These are phyloP conservation scores for Eucidaris tribuloides DNA, from an alignment of 35 echinoderm and acorn worm genomes.

Conservation along the genomic window DNA sequence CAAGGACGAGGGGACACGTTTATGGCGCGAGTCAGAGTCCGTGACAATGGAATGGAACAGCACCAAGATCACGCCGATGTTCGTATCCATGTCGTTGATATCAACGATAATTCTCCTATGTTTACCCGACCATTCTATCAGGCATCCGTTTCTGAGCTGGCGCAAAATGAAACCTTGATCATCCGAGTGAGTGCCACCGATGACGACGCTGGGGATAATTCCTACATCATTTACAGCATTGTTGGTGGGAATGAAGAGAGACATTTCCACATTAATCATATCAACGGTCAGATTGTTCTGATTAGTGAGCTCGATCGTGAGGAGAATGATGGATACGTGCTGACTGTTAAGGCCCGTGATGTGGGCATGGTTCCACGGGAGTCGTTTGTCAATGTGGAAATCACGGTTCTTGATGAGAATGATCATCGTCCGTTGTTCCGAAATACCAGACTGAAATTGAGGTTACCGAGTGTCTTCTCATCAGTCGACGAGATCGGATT, in stretches of 20 bases:
- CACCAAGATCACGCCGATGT: conserved; percentile 58
- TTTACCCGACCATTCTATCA: conserved; percentile 62
- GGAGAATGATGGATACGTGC: conserved; percentile 28
- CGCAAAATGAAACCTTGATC: conserved; percentile 64
- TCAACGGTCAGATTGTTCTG: conserved; percentile 75
- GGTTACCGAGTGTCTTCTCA: too few species aligned
- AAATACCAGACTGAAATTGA: conserved; percentile 75
- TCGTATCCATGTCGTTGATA: conserved; percentile 71
- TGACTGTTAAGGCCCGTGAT: conserved; percentile 77
- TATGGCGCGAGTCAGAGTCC: conserved; percentile 53
- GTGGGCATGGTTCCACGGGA: conserved; percentile 45
- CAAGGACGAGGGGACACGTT: conserved; percentile 13
- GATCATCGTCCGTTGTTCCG: conserved; percentile 78
- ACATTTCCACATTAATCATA: conserved; percentile 64
- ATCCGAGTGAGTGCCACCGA: conserved; percentile 65
- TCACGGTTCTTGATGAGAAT: conserved; percentile 93
- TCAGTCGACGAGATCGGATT: conserved; percentile 65
- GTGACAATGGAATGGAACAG: conserved; percentile 49
- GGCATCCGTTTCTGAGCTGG: conserved; percentile 79
- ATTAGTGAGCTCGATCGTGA: conserved; percentile 66
- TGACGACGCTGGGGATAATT: conserved; percentile 81
- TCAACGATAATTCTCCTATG: conserved; percentile 81
- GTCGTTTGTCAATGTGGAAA: conserved; percentile 30
- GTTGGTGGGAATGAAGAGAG: conserved; percentile 64
- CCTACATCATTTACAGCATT: conserved; percentile 89